Percentiles rank a stretch among this genome's conserved stretches.
phyloP scores from a whole-genome alignment of 2,888 invertebrate species.

The Aporophyla lueneburgensis region DNA sequence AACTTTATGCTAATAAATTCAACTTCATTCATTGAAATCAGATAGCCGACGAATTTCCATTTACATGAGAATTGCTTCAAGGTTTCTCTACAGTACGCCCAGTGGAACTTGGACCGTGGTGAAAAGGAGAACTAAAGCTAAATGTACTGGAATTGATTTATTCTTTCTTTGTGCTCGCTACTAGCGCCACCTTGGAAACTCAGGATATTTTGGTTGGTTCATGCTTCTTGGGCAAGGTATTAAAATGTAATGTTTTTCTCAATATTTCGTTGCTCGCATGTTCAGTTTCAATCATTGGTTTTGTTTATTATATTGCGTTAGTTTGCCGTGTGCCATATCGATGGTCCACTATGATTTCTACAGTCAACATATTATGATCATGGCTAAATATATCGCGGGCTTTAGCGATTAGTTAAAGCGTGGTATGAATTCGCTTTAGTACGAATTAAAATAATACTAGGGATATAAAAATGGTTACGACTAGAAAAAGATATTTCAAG shows the following conservation, averaged over 20 bases:
- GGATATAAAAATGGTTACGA: too few species aligned
- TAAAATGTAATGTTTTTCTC: conserved; percentile 30
- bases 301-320: conserved; percentile 53
- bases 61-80: conserved; percentile 62
- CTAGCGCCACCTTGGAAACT: conserved; percentile 14
- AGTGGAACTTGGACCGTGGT: conserved; percentile 18
- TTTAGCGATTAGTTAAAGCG: neutral
- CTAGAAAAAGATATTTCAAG: too few species aligned
- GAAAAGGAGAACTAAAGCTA: conserved; percentile 28
- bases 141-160: neutral
- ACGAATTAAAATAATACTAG: too few species aligned
- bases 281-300: conserved; percentile 47
- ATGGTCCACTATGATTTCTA: conserved; percentile 19
- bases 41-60: conserved; percentile 55
- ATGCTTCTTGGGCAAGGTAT: conserved; percentile 29
- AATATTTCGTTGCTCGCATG: conserved; percentile 45
- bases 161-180: neutral
- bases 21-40: conserved; percentile 58
- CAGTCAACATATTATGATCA: conserved; percentile 12
- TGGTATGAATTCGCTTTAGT: too few species aligned
- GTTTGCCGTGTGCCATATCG: conserved; percentile 14
- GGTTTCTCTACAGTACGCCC: conserved; percentile 34
- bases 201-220: conserved; percentile 1
- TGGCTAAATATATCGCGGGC: neutral
- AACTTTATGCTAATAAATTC: conserved; percentile 50